A percentile compares a stretch with the other conserved stretches of the same genome.
These are phyloP conservation scores for Nemurella pictetii DNA, from an alignment of 2,888 invertebrate species.

Conservation along the genomic window DNA sequence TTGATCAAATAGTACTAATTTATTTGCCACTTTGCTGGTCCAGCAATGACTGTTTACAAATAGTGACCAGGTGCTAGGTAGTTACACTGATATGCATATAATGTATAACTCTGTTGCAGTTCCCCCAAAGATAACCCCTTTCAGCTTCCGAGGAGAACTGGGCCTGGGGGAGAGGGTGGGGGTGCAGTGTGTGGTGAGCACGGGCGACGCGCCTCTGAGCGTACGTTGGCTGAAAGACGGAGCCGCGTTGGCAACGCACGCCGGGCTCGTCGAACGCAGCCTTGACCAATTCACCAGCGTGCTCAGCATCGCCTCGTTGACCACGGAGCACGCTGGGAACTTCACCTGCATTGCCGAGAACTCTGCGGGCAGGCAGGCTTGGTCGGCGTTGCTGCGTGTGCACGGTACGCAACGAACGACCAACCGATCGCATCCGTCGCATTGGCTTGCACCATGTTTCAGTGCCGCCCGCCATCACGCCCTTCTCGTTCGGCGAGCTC, in stretches of 20 bases:
- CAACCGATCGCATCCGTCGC: neutral
- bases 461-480: constrained; percentile 54
- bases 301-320: constrained; percentile 57
- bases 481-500: constrained; percentile 59
- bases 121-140: constrained; percentile 45
- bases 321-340: constrained; percentile 57
- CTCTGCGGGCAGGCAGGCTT: constrained; percentile 53
- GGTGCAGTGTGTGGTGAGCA: constrained; percentile 54
- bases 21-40: no score
- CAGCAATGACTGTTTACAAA: no score
- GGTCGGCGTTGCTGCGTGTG: constrained; percentile 55
- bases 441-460: no score
- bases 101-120: constrained; percentile 42
- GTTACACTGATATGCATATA: no score
- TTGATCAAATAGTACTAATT: no score
- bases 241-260: constrained; percentile 51
- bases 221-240: constrained; percentile 59
- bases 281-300: constrained; percentile 49
- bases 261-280: constrained; percentile 45
- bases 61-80: no score
- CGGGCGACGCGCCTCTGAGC: constrained; percentile 55
- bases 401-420: constrained; percentile 53
- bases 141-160: constrained; percentile 43
- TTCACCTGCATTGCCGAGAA: constrained; percentile 58
- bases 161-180: constrained; percentile 48